Evolutionary conservation across 2,797 vertebrate genomes (phyloP).

Genomic region (Enoplosus armatus): DNA sequence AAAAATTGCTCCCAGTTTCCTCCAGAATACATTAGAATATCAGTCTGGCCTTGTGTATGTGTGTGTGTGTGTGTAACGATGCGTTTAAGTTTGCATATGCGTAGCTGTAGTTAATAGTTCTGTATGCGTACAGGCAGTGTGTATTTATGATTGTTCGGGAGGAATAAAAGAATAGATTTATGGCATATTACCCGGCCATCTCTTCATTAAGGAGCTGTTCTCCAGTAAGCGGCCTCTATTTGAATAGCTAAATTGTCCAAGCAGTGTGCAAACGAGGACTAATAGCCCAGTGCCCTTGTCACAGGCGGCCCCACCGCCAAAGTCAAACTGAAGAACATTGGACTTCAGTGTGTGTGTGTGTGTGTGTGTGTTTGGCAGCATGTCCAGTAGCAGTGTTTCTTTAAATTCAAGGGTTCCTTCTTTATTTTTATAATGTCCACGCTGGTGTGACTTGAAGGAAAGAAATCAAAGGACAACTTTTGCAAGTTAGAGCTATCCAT

Average conservation of each 20-base stretch:
- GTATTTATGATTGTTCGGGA: slow-evolving; percentile 57
- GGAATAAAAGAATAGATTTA: slow-evolving; percentile 78
- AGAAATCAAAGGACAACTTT: background rate
- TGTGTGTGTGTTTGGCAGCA: slow-evolving; percentile 34
- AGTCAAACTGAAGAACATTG: slow-evolving; percentile 70
- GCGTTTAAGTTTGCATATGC: slow-evolving; percentile 14
- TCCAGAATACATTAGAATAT: slow-evolving; percentile 69
- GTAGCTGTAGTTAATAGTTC: slow-evolving; percentile 33
- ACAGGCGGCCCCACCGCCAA: slow-evolving; percentile 67
- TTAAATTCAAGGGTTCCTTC: background rate
- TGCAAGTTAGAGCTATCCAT: background rate
- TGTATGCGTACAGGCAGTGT: slow-evolving; percentile 46
- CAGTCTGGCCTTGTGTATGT: slow-evolving; percentile 34
- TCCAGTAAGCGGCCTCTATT: slow-evolving; percentile 77
- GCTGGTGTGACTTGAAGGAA: background rate
- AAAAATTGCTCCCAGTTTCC: slow-evolving; percentile 70
- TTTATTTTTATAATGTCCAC: background rate
- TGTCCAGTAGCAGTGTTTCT: background rate
- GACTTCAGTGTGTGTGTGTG: slow-evolving; percentile 36
- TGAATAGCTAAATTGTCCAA: slow-evolving; percentile 87
- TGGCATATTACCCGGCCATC: slow-evolving; percentile 80
- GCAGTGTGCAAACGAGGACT: slow-evolving; percentile 76
- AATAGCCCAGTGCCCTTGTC: slow-evolving; percentile 85
- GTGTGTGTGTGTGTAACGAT: slow-evolving; percentile 15
- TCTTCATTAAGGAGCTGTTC: slow-evolving; percentile 85